phyloP scores from a whole-genome alignment of 1,140 invertebrate species.

The Brachionus koreanus region DNA sequence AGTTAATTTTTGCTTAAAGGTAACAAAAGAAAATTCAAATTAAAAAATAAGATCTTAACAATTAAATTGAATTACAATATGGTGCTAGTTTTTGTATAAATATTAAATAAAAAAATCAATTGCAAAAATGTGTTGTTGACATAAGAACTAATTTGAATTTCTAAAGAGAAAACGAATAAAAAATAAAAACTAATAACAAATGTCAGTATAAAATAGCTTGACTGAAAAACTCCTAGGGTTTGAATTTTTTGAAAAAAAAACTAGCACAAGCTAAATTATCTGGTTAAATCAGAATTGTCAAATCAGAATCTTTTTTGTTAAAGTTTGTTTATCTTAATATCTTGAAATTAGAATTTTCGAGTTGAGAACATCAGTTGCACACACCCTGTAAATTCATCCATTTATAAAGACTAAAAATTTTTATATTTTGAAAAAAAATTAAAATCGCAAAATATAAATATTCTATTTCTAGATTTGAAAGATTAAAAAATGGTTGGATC shows the following conservation, averaged over 20 bases:
- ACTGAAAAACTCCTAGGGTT: not conserved
- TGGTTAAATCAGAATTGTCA: not conserved
- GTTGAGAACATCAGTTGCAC: not conserved
- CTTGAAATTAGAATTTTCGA: constrained; percentile 18
- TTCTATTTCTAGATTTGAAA: not conserved
- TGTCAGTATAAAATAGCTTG: not conserved
- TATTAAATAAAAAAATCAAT: not conserved
- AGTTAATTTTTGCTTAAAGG: too few species aligned
- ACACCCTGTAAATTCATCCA: not conserved
- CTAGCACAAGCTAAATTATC: not conserved
- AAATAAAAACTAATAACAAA: not conserved
- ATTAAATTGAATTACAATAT: not conserved
- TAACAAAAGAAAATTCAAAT: too few species aligned
- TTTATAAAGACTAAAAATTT: not conserved
- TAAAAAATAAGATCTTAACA: not conserved
- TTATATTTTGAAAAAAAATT: not conserved
- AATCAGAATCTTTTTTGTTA: not conserved
- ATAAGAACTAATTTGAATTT: not conserved
- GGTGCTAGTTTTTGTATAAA: not conserved
- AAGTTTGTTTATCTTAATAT: constrained; percentile 21
- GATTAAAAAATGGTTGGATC: constrained; percentile 1
- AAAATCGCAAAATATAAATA: not conserved
- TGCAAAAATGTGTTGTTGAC: not conserved
- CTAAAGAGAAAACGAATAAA: not conserved
- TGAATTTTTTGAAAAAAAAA: not conserved